Conservation (phyloP, 2,888 invertebrate species). For the Oxystoma pomonae region DNA sequence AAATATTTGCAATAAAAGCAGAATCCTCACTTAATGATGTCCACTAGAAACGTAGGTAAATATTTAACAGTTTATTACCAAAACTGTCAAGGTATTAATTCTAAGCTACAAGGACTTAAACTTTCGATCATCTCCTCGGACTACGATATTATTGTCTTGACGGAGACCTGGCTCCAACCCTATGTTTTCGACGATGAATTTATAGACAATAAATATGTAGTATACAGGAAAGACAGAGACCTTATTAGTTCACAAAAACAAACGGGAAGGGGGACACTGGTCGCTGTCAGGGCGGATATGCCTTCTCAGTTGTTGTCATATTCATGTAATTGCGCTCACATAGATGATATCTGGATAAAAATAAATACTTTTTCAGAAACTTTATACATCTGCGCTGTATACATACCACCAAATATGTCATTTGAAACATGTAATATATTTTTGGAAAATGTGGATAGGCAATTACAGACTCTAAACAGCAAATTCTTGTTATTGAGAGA, state of each 20-base stretch:
- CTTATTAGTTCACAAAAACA: background rate
- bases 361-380: background rate
- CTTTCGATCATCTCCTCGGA: background rate
- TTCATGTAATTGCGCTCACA: background rate
- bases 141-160: background rate
- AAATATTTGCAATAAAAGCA: background rate
- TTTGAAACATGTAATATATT: background rate
- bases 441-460: no score
- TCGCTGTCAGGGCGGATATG: background rate
- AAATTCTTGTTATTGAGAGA: no score
- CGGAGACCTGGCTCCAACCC: background rate
- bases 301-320: background rate
- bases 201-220: background rate
- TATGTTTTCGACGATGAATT: background rate
- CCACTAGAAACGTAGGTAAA: background rate
- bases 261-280: background rate
- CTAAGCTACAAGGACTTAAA: background rate
- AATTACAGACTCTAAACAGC: no score
- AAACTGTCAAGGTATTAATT: background rate
- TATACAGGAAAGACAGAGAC: background rate
- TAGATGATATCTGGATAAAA: background rate
- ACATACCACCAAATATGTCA: background rate
- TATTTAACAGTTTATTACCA: background rate
- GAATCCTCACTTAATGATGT: background rate
- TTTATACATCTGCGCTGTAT: background rate